phyloP scores from a whole-genome alignment of 2,113 vertebrate genomes.

The Phycodurus eques region DNA sequence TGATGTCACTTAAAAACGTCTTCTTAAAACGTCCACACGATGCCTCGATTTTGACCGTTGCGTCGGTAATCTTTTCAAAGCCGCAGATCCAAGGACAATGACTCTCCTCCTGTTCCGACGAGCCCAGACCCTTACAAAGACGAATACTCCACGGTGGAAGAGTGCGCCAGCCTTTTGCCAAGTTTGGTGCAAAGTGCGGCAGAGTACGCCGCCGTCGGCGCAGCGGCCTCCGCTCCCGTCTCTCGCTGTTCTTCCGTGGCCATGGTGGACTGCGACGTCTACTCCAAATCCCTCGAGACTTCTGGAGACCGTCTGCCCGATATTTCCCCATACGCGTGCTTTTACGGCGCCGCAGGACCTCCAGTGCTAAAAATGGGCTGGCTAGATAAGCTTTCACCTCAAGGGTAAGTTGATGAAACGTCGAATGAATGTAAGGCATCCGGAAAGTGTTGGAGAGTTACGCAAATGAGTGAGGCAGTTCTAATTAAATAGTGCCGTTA shows the following conservation, averaged over 20 bases:
- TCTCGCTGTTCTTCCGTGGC: constrained; percentile 36
- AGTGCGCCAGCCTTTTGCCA: constrained; percentile 59
- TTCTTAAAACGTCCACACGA: background rate
- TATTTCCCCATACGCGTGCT: constrained; percentile 94
- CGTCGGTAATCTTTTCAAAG: background rate
- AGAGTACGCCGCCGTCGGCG: constrained; percentile 16
- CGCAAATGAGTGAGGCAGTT: no score
- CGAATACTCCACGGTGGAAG: constrained; percentile 80
- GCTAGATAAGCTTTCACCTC: constrained; percentile 95
- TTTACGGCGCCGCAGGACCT: constrained; percentile 77
- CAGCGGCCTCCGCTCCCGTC: background rate
- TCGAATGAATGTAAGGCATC: no score
- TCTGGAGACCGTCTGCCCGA: constrained; percentile 29
- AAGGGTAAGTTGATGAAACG: constrained; percentile 75
- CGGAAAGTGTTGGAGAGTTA: no score
- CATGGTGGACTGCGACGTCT: constrained; percentile 62
- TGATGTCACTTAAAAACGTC: background rate
- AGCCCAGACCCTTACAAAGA: constrained; percentile 49
- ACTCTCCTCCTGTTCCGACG: background rate
- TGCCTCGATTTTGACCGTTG: no score
- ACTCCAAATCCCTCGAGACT: constrained; percentile 40
- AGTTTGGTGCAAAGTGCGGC: constrained; percentile 36
- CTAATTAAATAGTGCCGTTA: no score
- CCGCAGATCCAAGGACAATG: background rate
- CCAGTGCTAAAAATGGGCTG: constrained; percentile 82